These are phyloP conservation scores for Sternotherus odoratus DNA, from an alignment of 2,797 vertebrate genomes.

Conservation along the genomic window DNA sequence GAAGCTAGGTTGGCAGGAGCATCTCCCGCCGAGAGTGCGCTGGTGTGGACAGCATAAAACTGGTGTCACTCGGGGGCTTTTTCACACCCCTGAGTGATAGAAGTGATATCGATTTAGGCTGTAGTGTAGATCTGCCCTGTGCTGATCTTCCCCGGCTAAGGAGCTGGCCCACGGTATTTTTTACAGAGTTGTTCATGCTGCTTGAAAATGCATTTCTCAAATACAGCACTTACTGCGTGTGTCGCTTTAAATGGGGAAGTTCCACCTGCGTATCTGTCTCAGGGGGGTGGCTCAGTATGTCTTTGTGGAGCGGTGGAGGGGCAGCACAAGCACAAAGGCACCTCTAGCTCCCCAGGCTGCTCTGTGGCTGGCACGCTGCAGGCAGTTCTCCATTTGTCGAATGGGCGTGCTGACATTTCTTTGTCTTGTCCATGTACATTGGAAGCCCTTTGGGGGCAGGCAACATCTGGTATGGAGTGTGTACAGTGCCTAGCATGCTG, in stretches of 20 bases:
- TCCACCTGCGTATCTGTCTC: not conserved
- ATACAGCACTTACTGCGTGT: rapidly evolving
- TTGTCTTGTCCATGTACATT: not conserved
- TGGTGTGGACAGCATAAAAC: too few species aligned
- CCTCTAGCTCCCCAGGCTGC: not conserved
- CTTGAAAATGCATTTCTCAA: slow-evolving; percentile 24
- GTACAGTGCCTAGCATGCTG: not conserved
- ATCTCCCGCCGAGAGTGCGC: too few species aligned
- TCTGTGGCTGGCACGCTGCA: not conserved
- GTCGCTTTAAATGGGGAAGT: not conserved
- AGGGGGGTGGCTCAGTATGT: not conserved
- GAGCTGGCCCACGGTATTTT: not conserved
- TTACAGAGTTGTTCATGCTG: not conserved
- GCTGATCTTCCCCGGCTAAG: rapidly evolving
- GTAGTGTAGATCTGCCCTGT: too few species aligned
- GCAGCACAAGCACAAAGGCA: not conserved
- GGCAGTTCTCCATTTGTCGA: not conserved
- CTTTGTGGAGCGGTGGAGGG: not conserved
- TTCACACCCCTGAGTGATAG: too few species aligned
- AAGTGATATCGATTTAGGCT: too few species aligned
- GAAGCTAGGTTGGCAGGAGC: too few species aligned
- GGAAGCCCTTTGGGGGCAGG: not conserved
- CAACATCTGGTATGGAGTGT: not conserved
- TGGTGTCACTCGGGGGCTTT: too few species aligned
- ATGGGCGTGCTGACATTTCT: not conserved